Evolutionary conservation across 2,113 vertebrate species (phyloP), one percentile per base, ranked within the genome.

Genomic region (Ictalurus furcatus): DNA sequence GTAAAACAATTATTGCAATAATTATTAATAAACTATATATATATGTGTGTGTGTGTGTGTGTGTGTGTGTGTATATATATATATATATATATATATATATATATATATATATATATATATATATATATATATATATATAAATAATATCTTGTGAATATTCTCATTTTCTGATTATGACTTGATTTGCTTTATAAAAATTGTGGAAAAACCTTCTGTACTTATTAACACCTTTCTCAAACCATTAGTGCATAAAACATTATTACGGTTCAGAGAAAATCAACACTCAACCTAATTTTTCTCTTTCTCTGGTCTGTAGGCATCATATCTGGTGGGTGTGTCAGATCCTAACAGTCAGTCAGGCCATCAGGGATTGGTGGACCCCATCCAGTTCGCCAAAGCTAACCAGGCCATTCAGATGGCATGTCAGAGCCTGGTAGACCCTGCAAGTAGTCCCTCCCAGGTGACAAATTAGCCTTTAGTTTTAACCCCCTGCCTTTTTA

Each of bases 391-490:
- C 94, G 98, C 98, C 85, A 95, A 96, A 89, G 98, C 99, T 87
- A 98, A 99, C 92, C 98, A 99, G 90, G 99, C 99, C 0, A 99
- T 99, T 94, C 99, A 99, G 93, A 99, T 98, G 97, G 99, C 99
- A 0, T 99, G 99, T 90, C 98, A 99, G 95, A 99, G 98, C 89
- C 92, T 99, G 91, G 98, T 99, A 58, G 99, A 99, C 88, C 98
- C 98, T 1, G 96, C 96, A 0, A 99, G 98, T 92, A 99, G 98
- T 91, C 98, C 98, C 0, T 99, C 99, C 0, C 99, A 99, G 97
- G 99, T 99, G 93, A 96, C 1, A 69, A 11, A 79, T 63, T 34
- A 48, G 3, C 34, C 25, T 67, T 76, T 73, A 44, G 17, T 21
- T 28, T 79, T 67, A 48, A 78, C 0, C 21, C 11, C 11, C 23